Evolutionary conservation across 2,113 vertebrate genomes (phyloP).

Genomic region (Vulpes lagopus): DNA sequence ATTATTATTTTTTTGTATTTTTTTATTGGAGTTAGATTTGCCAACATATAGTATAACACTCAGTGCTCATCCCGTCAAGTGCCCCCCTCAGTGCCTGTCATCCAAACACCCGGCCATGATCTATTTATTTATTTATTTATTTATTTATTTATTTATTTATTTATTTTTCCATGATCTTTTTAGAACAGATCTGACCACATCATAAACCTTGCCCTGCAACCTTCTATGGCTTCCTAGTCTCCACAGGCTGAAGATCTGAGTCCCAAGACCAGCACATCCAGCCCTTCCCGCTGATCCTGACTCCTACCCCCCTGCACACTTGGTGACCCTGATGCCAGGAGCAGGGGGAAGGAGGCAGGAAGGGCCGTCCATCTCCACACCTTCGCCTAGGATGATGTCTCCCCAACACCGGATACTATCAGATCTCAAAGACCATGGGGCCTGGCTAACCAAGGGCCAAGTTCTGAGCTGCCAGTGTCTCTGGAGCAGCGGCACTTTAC

Average conservation of each 20-base stretch:
- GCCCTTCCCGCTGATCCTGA: background rate
- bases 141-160: too few species aligned
- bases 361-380: background rate
- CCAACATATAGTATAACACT: too few species aligned
- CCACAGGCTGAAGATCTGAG: background rate
- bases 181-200: background rate
- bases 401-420: fast-evolving
- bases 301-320: background rate
- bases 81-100: too few species aligned
- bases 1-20: too few species aligned
- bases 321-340: background rate
- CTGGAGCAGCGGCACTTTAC: background rate
- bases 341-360: too few species aligned
- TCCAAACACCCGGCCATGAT: background rate
- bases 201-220: background rate
- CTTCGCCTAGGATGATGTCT: background rate
- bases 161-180: too few species aligned
- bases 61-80: too few species aligned
- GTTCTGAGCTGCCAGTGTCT: background rate
- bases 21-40: too few species aligned
- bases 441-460: background rate
- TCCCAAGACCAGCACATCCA: background rate
- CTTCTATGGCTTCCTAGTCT: background rate
- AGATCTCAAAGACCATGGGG: background rate
- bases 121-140: too few species aligned